Evolutionary conservation across 2,888 invertebrate species (phyloP), one percentile per base, ranked within the genome.

Genomic region (Cryptocheilus praepositus): DNA sequence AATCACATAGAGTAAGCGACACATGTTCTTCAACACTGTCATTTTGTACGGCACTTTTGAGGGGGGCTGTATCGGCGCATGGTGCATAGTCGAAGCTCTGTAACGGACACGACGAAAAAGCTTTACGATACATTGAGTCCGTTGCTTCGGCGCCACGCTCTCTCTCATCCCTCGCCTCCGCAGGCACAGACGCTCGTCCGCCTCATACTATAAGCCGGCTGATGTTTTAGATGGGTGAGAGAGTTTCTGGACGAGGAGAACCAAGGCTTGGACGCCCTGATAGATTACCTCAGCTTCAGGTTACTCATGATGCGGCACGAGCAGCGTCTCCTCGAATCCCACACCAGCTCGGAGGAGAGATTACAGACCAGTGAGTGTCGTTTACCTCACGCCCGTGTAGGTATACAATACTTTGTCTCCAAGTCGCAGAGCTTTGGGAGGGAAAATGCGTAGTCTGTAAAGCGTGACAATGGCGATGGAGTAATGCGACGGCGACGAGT

Each of bases 201-300:
- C 36, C 18, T 16, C 16, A 11, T 5, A 58, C 44, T 19, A 57
- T 13, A 36, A 21, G 16, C 16, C 19, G 57, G 25, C 44, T 16
- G 43, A 21, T 56, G 77, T 89, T 91, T 25, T 89, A 98, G 97
- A 91, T 99, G 99, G 99, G 99, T 99, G 63, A 94, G 97, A 83
- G 98, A 98, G 90, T 99, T 99, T 90, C 92, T 99, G 72, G 96
- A 97, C 90, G 97, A 98, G 83, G 95, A 96, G 80, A 98, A 99
- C 90, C 95, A 96, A 87, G 99, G 99, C 16, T 90, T 99, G 79
- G 98, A 98, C 90, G 96, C 98, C 74, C 92, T 99, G 79, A 96
- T 99, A 83, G 98, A 99, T 90, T 99, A 99, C 92, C 93, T 99
- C 84, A 96, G 96, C 91, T 97, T 97, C 91, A 92, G 97, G 82